Evolutionary conservation across 2,797 vertebrate species (phyloP).

Genomic region (Arctocebus calabarensis): DNA sequence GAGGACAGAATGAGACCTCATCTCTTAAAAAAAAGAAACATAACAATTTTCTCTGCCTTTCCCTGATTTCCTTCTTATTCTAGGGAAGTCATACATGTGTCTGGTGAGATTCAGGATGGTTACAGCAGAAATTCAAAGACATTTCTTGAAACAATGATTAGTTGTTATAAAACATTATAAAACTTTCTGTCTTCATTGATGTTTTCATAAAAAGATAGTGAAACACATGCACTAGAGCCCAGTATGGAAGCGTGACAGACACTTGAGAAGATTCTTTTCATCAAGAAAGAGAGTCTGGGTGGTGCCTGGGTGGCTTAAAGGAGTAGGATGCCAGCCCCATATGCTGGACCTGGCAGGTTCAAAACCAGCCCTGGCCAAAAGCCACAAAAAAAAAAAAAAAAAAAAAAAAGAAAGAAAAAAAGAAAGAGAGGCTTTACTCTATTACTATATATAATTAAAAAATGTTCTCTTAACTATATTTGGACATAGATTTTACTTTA

Average conservation of each 20-base stretch:
- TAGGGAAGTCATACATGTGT: not conserved
- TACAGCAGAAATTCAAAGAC: not conserved
- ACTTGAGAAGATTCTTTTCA: not conserved
- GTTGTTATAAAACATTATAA: not conserved
- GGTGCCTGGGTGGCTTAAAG: too few relatives aligned
- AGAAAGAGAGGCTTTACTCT: not conserved
- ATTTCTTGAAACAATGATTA: not conserved
- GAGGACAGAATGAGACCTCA: not conserved
- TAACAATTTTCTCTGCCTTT: not conserved
- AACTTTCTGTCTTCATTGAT: not conserved
- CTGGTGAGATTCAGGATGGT: not conserved
- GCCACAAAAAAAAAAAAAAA: too few relatives aligned
- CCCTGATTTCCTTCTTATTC: not conserved
- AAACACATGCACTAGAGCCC: not conserved
- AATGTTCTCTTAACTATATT: not conserved
- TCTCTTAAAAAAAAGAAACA: not conserved
- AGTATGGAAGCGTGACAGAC: not conserved
- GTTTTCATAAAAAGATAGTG: not conserved
- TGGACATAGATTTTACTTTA: not conserved
- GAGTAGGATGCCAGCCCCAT: too few relatives aligned
- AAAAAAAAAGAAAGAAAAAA: too few relatives aligned
- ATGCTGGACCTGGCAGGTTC: too few relatives aligned
- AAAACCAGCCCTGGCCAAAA: too few relatives aligned
- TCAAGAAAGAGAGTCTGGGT: too few relatives aligned
- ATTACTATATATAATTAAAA: not conserved